Conservation (phyloP, 2,113 vertebrate genomes). For the Phalacrocorax pelagicus region DNA sequence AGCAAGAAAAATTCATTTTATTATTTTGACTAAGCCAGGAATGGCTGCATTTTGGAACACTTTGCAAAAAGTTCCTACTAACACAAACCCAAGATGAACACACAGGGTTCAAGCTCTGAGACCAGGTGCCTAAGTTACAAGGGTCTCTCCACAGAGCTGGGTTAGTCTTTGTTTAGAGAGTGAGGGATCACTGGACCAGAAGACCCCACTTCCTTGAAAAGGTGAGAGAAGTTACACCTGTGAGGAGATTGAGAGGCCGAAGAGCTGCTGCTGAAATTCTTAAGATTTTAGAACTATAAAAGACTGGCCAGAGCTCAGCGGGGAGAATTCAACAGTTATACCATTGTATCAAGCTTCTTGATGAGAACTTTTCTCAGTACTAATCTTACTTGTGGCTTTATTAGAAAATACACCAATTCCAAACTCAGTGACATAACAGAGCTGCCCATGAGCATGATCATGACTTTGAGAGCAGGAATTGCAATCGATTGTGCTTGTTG, state of each 20-base stretch:
- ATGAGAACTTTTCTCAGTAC: not conserved
- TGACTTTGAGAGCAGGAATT: not conserved
- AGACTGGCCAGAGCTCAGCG: fast-evolving
- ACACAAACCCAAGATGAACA: not conserved
- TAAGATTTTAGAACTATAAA: not conserved
- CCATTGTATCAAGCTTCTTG: not conserved
- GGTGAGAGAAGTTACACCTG: not conserved
- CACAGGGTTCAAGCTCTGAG: not conserved
- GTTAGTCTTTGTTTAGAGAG: not conserved
- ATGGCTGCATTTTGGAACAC: not conserved
- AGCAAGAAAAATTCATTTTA: not conserved
- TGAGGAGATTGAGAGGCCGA: not conserved
- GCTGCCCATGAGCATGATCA: not conserved
- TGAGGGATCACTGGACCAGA: not conserved
- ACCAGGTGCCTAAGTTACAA: not conserved
- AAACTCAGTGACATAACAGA: not conserved
- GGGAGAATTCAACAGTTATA: not conserved
- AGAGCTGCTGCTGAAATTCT: not conserved
- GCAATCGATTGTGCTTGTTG: not conserved
- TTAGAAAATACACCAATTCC: not conserved
- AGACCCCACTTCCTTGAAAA: not conserved
- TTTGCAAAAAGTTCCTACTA: not conserved
- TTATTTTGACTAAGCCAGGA: not conserved
- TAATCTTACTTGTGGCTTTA: not conserved
- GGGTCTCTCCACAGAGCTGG: not conserved